Evolutionary conservation across 2,797 vertebrate species (phyloP).

Genomic region (Odontamblyopus lacepedii): DNA sequence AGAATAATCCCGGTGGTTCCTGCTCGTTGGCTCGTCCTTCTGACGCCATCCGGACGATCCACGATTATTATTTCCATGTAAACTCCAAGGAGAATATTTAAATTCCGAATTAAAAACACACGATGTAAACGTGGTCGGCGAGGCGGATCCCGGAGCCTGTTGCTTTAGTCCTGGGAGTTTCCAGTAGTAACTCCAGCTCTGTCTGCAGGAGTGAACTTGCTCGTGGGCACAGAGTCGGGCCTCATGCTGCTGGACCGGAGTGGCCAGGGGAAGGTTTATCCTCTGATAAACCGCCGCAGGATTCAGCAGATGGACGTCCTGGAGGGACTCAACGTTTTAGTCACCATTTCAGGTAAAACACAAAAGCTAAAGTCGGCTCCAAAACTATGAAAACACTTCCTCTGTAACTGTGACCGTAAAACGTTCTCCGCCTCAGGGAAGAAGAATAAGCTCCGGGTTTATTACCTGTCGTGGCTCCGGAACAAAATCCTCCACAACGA

Average conservation of each 20-base stretch:
- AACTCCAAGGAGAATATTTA: too few relatives aligned
- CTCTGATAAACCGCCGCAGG: constrained; percentile 86
- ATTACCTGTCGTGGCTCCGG: constrained; percentile 92
- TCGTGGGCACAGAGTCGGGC: constrained; percentile 88
- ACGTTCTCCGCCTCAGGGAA: background rate
- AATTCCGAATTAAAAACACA: too few relatives aligned
- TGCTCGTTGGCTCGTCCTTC: too few relatives aligned
- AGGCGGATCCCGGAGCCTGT: too few relatives aligned
- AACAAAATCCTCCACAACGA: constrained; percentile 95
- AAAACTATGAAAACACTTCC: too few relatives aligned
- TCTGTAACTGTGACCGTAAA: too few relatives aligned
- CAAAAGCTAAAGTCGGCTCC: background rate
- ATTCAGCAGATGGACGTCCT: constrained; percentile 94
- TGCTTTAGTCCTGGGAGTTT: too few relatives aligned
- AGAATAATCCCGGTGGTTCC: too few relatives aligned
- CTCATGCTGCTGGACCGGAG: constrained; percentile 89
- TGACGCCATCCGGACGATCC: too few relatives aligned
- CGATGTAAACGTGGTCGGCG: too few relatives aligned
- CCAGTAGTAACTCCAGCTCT: too few relatives aligned
- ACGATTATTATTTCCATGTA: too few relatives aligned
- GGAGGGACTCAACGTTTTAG: constrained; percentile 89
- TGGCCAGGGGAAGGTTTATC: constrained; percentile 89
- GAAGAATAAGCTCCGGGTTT: constrained; percentile 83
- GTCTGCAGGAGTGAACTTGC: constrained; percentile 84
- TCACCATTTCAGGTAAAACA: constrained; percentile 87